These are phyloP conservation scores for Dromas ardeola DNA, from an alignment of 2,113 vertebrate species.

Conservation along the genomic window DNA sequence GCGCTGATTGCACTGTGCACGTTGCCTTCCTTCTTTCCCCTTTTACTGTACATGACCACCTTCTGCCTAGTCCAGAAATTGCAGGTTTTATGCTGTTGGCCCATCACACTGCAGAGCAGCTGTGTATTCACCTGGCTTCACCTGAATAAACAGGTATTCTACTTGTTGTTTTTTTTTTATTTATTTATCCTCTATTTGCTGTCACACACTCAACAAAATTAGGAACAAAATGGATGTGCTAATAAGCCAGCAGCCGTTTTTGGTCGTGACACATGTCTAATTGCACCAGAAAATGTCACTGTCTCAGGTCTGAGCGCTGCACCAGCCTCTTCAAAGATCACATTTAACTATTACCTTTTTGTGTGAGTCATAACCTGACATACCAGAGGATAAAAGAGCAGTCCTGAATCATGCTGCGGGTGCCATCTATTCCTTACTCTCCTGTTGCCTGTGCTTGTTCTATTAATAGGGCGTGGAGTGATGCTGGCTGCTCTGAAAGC, in stretches of 20 bases:
- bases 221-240: not conserved
- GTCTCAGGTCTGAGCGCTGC: not conserved
- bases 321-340: not conserved
- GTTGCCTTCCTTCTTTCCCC: not conserved
- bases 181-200: not conserved
- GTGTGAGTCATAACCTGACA: not conserved
- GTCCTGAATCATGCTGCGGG: not conserved
- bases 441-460: not conserved
- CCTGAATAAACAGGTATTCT: not conserved
- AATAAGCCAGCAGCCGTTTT: not conserved
- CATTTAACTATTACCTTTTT: no score
- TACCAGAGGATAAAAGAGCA: not conserved
- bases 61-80: fast-evolving
- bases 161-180: not conserved
- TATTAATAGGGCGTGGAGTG: not conserved
- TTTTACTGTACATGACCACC: no score
- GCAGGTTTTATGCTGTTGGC: not conserved
- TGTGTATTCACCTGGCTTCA: no score
- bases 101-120: not conserved
- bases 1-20: fast-evolving
- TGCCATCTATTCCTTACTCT: not conserved
- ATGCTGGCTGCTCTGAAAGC: not conserved
- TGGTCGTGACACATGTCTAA: not conserved
- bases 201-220: not conserved
- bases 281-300: not conserved